Evolutionary conservation across 2,888 invertebrate species (phyloP), one percentile per base, ranked within the genome.

Genomic region (Orthosia gothica): DNA sequence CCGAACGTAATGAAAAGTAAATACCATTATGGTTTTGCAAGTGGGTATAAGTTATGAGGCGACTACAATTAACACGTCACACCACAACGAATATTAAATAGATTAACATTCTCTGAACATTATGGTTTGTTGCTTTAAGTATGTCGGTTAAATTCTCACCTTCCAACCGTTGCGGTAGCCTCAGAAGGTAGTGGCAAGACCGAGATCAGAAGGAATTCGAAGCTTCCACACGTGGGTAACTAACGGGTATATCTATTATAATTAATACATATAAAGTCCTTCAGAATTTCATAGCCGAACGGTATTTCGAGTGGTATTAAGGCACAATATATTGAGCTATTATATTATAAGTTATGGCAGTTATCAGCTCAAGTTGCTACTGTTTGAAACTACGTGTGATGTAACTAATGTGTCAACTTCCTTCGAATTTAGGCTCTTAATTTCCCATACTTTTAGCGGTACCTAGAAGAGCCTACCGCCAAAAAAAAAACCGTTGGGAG

Each of bases 1-100:
- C 20, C 12, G 40, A 58, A 40, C 58, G 47, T 76, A 71, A 85
- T 64, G n/a, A 64, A 70, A 76, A 70, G 69, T 63, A 85, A 84
- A 82, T 82, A 79, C 74, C 79, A 85, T 84, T 82, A 79, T 26
- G 20, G 55, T 76, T 70, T 70, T 61, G 54, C 70, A 73, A 76
- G 47, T 23, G 23, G 15, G 55, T 74, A 40, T 50, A 5, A 61
- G 62, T 70, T 52, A 62, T 20, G 23, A 9, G 23, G 45, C 20
- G 47, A 40, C 68, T 26, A 67, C 26, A 71, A 66, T 73, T 77
- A 70, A 49, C 81, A 71, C 52, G 13, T 64, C 47, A 71, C 49
- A 32, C 20, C 13, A 50, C 45, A 57, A 52, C 7, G 26, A 68
- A 16, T 16, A 61, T 50, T 65, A 49, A 57, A 54, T 76, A 11